Evolutionary conservation across 2,113 vertebrate species (phyloP), one percentile per base, ranked within the genome.

Genomic region (Ceratotherium simum): DNA sequence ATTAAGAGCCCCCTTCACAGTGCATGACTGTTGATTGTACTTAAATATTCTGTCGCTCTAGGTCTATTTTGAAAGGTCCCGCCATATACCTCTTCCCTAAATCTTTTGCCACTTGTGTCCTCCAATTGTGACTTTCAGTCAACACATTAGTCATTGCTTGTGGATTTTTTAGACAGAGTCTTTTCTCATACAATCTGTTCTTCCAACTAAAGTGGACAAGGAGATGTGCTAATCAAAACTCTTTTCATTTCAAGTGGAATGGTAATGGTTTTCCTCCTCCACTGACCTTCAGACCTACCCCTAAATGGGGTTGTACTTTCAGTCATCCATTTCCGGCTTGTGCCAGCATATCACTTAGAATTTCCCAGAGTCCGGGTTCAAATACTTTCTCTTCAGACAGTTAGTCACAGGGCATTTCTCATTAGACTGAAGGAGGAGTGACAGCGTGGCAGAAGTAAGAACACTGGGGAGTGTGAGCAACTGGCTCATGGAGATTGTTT

Each of bases 381-480:
- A 29, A 10, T 42, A 14, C 58, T 92, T 84, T 60, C 76, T 92
- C 69, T 48, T 67, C 25, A 72, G 70, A 54, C 12, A 65, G 27
- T 21, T 25, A 21, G 18, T 48, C 62, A 56, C 14, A 48, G 36
- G n/a, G 10, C 29, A 48, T 64, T 92, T 62, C 36, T 90, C 10
- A 14, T 33, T 16, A 46, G 42, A 9, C 54, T 65, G 51, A 29
- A 27, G 23, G 42, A 72, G 48, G 27, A 51, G 73, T 7, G 46
- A 33, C 5, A 51, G 8, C 17, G 18, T 17, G 1, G 0, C 33
- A 31, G 82, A 29, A 23, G 27, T 51, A 0, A 60, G 16, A 58
- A 5, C 8, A 0, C 6, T 14, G 42, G 33, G 1, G 17, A 48
- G 6, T 12, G 7, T n/a, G 31, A 21, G 4, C n/a, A 67, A 1